These are phyloP conservation scores for Strix occidentalis DNA, from an alignment of 2,797 vertebrate genomes.

Conservation along the genomic window DNA sequence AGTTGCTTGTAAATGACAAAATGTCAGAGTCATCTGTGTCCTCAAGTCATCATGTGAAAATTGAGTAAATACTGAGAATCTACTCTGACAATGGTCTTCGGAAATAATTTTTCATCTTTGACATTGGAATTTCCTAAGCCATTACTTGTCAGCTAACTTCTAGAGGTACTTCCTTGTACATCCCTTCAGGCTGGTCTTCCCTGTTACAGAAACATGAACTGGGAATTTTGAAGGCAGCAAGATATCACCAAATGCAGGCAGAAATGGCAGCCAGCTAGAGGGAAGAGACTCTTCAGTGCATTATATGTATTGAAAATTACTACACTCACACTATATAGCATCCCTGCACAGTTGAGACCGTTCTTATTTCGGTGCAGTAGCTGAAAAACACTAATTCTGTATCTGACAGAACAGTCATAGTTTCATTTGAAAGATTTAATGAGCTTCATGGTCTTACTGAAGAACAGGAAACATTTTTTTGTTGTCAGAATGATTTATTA, in stretches of 20 bases:
- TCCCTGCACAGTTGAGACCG: neutral
- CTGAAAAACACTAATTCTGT: neutral
- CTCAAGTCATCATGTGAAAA: neutral
- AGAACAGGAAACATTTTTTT: neutral
- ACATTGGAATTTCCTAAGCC: neutral
- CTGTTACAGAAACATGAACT: neutral
- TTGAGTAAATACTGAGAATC: neutral
- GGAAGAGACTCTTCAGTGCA: neutral
- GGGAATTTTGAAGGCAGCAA: neutral
- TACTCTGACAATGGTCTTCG: neutral
- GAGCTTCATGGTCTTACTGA: constrained; percentile 39
- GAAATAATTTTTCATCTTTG: neutral
- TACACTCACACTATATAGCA: neutral
- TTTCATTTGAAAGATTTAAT: neutral
- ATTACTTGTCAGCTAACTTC: neutral
- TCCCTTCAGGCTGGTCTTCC: neutral
- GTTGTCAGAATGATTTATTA: constrained; percentile 60
- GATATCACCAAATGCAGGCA: neutral
- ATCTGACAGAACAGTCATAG: neutral
- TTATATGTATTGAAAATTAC: neutral
- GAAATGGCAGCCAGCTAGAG: neutral
- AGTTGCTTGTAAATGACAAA: neutral
- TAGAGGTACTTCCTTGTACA: neutral
- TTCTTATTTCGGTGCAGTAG: neutral
- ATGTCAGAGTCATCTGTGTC: neutral